Evolutionary conservation across 2,797 vertebrate species (phyloP), one percentile per base, ranked within the genome.

Genomic region (Nyctalus aviator): DNA sequence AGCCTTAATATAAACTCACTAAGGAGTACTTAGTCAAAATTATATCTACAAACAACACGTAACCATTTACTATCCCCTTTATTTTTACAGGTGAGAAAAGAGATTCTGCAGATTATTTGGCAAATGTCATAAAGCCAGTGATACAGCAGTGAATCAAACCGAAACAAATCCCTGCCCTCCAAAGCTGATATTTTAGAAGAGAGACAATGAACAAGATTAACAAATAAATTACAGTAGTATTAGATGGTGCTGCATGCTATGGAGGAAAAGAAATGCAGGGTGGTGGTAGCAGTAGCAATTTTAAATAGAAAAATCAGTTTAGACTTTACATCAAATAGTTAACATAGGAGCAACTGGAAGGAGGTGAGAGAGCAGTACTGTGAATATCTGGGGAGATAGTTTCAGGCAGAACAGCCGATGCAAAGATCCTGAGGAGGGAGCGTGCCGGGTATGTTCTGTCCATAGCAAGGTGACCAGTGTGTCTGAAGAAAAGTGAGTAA

Each of bases 21-120:
- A 53, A 20, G 17, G 27, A 81, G 46, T 30, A 46, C 3, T 46
- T 57, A 84, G 41, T 30, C 10, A 90, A 64, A 93, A 44, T 72
- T 59, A 3, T 46, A 37, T 48, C 46, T 82, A 57, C 57, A 37
- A 91, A 79, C 8, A 90, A 50, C 25, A 75, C 4, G 66, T 23
- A 57, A 44, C 15, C 46, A 72, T 23, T 59, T 83, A 44, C 20
- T 78, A 76, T 71, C 53, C 37, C 59, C 53, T 93, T 84, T 55
- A 79, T 50, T 87, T 87, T 92, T 66, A 89, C 35, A 78, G 71
- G 57, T 48, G 25, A 71, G 44, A 79, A 91, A 85, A 85, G 20
- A 91, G 23, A 83, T 44, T 62, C 30, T 85, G 17, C 68, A 84
- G 35, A 88, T 53, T 57, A 72, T 37, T 46, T 91, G 35, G 21